Conservation (phyloP, 53 echinoderm and acorn worm species). For the Pentamera pediparva region DNA sequence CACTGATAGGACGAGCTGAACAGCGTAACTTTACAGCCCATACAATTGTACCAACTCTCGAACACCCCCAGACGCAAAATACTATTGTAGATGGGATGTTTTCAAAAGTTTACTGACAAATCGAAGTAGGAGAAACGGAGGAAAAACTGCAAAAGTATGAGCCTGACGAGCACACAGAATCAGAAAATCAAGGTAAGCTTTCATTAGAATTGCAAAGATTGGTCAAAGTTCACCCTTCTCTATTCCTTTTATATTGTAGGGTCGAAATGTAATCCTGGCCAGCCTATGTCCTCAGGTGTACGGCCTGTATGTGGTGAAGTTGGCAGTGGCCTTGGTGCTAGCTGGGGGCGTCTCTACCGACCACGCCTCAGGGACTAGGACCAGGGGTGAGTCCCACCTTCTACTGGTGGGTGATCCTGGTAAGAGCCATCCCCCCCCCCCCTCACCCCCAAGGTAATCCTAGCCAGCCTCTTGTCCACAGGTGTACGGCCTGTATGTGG, state of each 20-base stretch:
- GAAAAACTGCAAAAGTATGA: too few species aligned
- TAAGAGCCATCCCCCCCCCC: constrained; percentile 11
- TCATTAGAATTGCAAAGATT: too few species aligned
- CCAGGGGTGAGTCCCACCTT: constrained; percentile 86
- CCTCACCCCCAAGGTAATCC: constrained; percentile 73
- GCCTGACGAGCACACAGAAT: too few species aligned
- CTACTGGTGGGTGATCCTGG: constrained; percentile 92
- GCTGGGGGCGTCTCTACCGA: constrained; percentile 77
- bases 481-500: constrained; percentile 94
- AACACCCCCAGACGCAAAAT: too few species aligned
- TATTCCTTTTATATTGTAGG: constrained; percentile 28
- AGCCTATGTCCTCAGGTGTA: constrained; percentile 96
- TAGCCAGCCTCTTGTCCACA: constrained; percentile 92
- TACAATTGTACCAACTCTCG: too few species aligned
- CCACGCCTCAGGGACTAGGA: constrained; percentile 79
- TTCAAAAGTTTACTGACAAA: too few species aligned
- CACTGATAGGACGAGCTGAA: too few species aligned
- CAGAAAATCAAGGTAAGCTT: too few species aligned
- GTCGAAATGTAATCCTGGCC: constrained; percentile 73
- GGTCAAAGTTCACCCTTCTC: not conserved
- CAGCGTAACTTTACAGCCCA: too few species aligned
- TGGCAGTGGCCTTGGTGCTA: constrained; percentile 90
- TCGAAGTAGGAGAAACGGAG: not conserved
- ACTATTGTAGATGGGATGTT: too few species aligned
- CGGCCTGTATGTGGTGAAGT: constrained; percentile 91